phyloP scores from a whole-genome alignment of 1,140 invertebrate species.

The Drosophila pseudoobscura region DNA sequence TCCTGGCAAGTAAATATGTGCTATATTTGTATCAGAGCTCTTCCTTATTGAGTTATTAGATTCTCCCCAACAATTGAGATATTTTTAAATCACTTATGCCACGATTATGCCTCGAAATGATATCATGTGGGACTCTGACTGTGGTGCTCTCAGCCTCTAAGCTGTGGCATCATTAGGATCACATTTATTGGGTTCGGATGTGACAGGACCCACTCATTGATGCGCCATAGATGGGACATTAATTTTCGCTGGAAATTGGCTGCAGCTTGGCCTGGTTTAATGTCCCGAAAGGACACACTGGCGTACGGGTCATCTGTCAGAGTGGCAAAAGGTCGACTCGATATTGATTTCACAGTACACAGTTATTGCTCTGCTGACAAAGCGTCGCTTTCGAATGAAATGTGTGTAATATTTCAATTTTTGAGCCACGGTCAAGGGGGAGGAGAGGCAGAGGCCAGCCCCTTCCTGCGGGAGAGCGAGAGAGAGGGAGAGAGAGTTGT shows the following conservation, averaged over 20 bases:
- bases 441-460: neutral
- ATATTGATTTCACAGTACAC: conserved; percentile 47
- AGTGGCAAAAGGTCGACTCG: conserved; percentile 42
- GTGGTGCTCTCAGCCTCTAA: neutral
- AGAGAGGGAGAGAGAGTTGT: conserved; percentile 17
- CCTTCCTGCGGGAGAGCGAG: neutral
- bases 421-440: conserved; percentile 36
- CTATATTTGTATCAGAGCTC: no score
- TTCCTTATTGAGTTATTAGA: no score
- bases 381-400: conserved; percentile 53
- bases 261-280: conserved; percentile 21
- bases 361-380: conserved; percentile 58
- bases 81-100: no score
- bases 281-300: conserved; percentile 40
- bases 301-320: conserved; percentile 57
- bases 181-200: conserved; percentile 45
- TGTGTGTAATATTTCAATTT: conserved; percentile 82
- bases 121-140: no score
- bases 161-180: conserved; percentile 54
- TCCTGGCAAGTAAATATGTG: no score
- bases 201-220: conserved; percentile 46
- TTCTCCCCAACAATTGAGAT: no score
- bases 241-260: conserved; percentile 40
- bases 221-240: conserved; percentile 54
- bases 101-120: no score